Evolutionary conservation across 1,140 invertebrate genomes (phyloP), one percentile per base, ranked within the genome.

Genomic region (Helicoverpa armigera): DNA sequence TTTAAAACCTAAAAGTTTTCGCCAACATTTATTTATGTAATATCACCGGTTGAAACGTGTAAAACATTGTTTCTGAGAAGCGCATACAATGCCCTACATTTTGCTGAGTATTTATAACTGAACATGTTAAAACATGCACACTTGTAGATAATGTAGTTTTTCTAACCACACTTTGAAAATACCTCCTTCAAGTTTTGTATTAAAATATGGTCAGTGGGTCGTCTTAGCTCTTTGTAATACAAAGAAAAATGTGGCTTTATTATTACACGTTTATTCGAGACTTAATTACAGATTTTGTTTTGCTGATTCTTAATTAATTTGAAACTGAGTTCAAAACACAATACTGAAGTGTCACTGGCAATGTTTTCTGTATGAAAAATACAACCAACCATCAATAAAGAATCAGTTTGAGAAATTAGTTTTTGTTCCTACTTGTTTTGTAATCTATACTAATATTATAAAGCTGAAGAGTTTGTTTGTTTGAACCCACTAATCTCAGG

Each of bases 1-100:
- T 16, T 16, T 23, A 7, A 23, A 69, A 23, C 13, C 5, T 23
- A 12, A 9, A 4, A 13, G 14, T 72, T 29, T 72, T 43, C 0
- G 12, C 10, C 18, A 53, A 11, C 12, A 53, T 3, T 73, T 58
- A 29, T 73, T 73, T 73, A 73, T 73, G 53, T 73, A 73, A 73
- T 58, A 58, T 11, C 11, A 58, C 70, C 69, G 69, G 69, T 54
- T 29, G 5, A 58, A n/a, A 51, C 70, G 31, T 73, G 70, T 73
- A 58, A 58, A 58, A 31, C 53, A 56, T 35, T 16, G 51, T 18
- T 73, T 73, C 70, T 58, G 14, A 58, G 70, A 58, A 73, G 35
- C 43, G 29, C 14, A 35, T 16, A 43, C 31, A 56, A 56, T 73
- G 70, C 29, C 29, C 53, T 58, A 73, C 70, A 73, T 73, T 73